These are phyloP conservation scores for Oreohelix idahoensis DNA, from an alignment of 1,140 invertebrate genomes.

Conservation along the genomic window DNA sequence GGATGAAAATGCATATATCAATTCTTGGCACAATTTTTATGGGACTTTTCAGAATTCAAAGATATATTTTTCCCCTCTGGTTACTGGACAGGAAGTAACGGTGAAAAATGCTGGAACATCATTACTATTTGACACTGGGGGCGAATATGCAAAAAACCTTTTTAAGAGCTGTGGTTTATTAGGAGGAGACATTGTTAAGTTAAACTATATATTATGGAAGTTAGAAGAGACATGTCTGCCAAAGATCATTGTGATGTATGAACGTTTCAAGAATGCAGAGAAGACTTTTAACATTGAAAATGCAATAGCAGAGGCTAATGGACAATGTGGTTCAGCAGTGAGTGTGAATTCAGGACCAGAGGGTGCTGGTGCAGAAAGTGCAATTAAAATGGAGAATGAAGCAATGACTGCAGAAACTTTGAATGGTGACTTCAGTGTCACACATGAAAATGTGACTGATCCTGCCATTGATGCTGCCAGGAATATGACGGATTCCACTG, in stretches of 20 bases:
- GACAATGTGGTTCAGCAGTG: not conserved
- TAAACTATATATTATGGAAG: slow-evolving; percentile 34
- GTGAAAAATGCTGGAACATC: slow-evolving; percentile 31
- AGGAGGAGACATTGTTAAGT: slow-evolving; percentile 27
- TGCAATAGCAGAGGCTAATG: not conserved
- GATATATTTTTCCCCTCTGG: slow-evolving; percentile 1
- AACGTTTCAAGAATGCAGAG: slow-evolving; percentile 11
- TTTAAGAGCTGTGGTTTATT: slow-evolving; percentile 33
- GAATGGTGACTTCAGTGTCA: not conserved
- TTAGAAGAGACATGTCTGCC: slow-evolving; percentile 28
- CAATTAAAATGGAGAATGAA: not conserved
- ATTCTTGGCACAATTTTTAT: slow-evolving; percentile 28
- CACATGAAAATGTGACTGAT: not conserved
- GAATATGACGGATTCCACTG: not conserved
- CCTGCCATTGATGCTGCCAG: not conserved
- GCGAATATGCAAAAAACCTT: slow-evolving; percentile 15
- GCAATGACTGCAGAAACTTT: not conserved
- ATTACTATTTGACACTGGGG: slow-evolving; percentile 30
- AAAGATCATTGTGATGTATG: slow-evolving; percentile 29
- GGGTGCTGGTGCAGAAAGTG: not conserved
- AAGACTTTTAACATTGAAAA: not conserved
- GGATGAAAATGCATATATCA: slow-evolving; percentile 18
- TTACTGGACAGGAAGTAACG: not conserved
- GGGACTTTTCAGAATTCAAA: slow-evolving; percentile 28
- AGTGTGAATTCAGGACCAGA: not conserved